Evolutionary conservation across 2,113 vertebrate species (phyloP), one percentile per base, ranked within the genome.

Genomic region (Ciconia boyciana): DNA sequence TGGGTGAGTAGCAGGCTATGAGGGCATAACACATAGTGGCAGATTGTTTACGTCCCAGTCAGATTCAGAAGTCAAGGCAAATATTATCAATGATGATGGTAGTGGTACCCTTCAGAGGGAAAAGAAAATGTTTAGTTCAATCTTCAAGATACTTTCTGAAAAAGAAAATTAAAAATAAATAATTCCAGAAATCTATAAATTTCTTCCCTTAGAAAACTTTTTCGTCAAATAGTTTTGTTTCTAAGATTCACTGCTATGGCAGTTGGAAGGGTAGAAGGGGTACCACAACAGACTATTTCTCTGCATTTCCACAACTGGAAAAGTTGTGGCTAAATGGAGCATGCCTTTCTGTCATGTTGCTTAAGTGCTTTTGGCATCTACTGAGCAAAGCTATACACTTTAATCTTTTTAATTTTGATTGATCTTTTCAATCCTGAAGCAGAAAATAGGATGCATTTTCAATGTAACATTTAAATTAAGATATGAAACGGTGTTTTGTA

Each of bases 341-440:
- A 4, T 72, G 39, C 54, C n/a, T 80, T 89, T 89, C 83, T 93
- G 58, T 90, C 75, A 84, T 62, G 83, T 78, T 92, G 62, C 49
- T 70, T 52, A 91, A 94, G 83, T n/a, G 69, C 49, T 96, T 91
- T 83, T 72, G 70, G 75, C 88, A 96, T 79, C 88, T 88, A 65
- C 75, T 88, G 71, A 94, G 61, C 78, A 80, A 89, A 94, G 79
- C 72, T 88, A 34, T 66, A 44, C 25, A 31, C 41, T 83, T 72
- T 87, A 81, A 87, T 89, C 66, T 58, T 92, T 72, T 79, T 88
- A 83, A 87, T 87, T 96, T 79, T 90, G 81, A 95, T 92, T 83
- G 84, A 88, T 87, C 71, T 96, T 77, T 92, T 96, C 61, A 81
- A 90, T 96, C 48, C 49, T 60, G 62, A 77, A 93, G 49, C 68